phyloP scores from a whole-genome alignment of 2,888 invertebrate genomes.

The Dysmachus trigonus region DNA sequence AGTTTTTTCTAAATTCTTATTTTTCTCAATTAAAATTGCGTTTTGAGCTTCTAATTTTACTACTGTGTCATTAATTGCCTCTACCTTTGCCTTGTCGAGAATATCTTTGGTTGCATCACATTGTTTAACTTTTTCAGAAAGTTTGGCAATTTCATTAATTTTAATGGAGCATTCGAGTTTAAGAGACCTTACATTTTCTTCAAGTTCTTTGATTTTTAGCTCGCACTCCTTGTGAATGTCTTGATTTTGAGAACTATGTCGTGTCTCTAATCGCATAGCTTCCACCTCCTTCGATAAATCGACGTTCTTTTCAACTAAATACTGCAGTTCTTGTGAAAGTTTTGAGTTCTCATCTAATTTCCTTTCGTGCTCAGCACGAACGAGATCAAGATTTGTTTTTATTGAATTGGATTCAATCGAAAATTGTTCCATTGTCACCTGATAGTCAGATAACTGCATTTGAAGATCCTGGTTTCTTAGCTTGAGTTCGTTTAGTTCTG shows the following conservation, averaged over 20 bases:
- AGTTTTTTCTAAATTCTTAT: slow-evolving; percentile 18
- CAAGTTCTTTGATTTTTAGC: slow-evolving; percentile 49
- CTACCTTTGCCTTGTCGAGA: slow-evolving; percentile 62
- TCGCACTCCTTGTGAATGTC: slow-evolving; percentile 46
- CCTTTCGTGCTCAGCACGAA: slow-evolving; percentile 46
- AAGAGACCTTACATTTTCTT: slow-evolving; percentile 49
- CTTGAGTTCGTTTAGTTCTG: slow-evolving; percentile 55
- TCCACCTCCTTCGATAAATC: slow-evolving; percentile 49
- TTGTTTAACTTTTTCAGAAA: slow-evolving; percentile 63
- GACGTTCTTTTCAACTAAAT: slow-evolving; percentile 47
- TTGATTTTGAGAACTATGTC: background rate
- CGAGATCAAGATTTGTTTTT: slow-evolving; percentile 45
- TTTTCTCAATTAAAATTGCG: slow-evolving; percentile 58
- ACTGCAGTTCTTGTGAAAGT: slow-evolving; percentile 49
- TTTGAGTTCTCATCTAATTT: slow-evolving; percentile 52
- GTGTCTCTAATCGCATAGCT: slow-evolving; percentile 46
- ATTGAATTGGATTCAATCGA: slow-evolving; percentile 50
- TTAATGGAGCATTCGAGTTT: slow-evolving; percentile 56
- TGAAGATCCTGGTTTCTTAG: slow-evolving; percentile 55
- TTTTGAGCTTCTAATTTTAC: slow-evolving; percentile 64
- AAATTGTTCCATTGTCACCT: slow-evolving; percentile 45
- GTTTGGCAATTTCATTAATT: slow-evolving; percentile 60
- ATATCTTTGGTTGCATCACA: slow-evolving; percentile 62
- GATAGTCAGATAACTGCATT: slow-evolving; percentile 53
- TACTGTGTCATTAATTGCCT: slow-evolving; percentile 62